Evolutionary conservation across 2,113 vertebrate species (phyloP), one percentile per base, ranked within the genome.

Genomic region (Syngnathus scovelli): DNA sequence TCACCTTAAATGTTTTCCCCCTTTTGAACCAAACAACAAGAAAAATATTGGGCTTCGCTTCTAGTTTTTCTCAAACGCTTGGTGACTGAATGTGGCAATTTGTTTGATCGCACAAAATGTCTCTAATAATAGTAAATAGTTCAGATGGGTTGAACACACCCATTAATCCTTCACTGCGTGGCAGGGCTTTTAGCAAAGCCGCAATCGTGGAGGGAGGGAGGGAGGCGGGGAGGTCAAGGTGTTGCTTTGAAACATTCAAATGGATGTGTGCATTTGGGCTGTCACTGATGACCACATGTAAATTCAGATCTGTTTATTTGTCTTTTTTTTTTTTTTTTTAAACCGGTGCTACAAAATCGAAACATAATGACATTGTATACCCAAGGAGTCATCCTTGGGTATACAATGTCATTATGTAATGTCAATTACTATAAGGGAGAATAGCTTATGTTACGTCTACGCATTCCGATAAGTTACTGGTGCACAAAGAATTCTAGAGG

Each of bases 401-500:
- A n/a, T n/a, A n/a, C n/a, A n/a, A n/a, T n/a, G n/a, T n/a, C n/a
- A n/a, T n/a, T n/a, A n/a, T n/a, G n/a, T n/a, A n/a, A n/a, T n/a
- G n/a, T n/a, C n/a, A n/a, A 39, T 56, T 56, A 41, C 38, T 15
- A 68, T 48, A 21, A 1, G 61, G 27, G 58, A 65, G 37, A 77
- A 54, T 41, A 64, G 38, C 49, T 73, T 41, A 36, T 44, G 16
- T 60, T 15, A 38, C 58, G 19, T 33, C 27, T 3, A 33, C 27
- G 3, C 36, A 61, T 37, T 37, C 16, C 13, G 16, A 5, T 6
- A 43, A 44, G 12, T 70, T 73, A n/a, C 48, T 41, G 5, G 7
- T 36, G 36, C 19, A 72, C 36, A 77, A 74, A 73, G 46, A 59
- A 75, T 65, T 63, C 72, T 74, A 70, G 52, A 70, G 66, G 67